Evolutionary conservation across 1,140 invertebrate genomes (phyloP).

Genomic region (Mactra quadrangularis): DNA sequence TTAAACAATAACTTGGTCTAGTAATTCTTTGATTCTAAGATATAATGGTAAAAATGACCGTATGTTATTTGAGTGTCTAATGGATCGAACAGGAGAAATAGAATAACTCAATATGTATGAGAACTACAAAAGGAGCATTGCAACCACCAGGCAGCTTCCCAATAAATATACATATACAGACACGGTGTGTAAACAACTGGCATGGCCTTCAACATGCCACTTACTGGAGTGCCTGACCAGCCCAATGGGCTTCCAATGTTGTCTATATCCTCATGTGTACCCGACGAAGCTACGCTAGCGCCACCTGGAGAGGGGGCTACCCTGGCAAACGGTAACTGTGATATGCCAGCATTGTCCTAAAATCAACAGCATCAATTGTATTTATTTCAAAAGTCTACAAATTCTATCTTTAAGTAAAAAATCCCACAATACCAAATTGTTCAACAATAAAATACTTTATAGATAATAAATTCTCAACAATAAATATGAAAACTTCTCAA

Average conservation of each 20-base stretch:
- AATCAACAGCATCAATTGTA: slow-evolving; percentile 64
- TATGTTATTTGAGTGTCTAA: too few relatives aligned
- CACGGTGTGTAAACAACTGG: slow-evolving; percentile 87
- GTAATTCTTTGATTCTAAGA: too few relatives aligned
- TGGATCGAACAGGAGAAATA: slow-evolving; percentile 4
- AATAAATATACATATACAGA: slow-evolving; percentile 40
- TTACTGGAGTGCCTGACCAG: slow-evolving; percentile 91
- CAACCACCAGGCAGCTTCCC: slow-evolving; percentile 47
- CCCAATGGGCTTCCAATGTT: slow-evolving; percentile 90
- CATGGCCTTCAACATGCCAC: slow-evolving; percentile 81
- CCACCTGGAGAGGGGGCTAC: slow-evolving; percentile 90
- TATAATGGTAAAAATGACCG: too few relatives aligned
- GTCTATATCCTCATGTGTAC: slow-evolving; percentile 92
- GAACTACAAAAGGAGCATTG: slow-evolving; percentile 41
- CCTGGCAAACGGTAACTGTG: slow-evolving; percentile 89
- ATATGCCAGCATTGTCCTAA: slow-evolving; percentile 70
- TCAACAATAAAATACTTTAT: background rate
- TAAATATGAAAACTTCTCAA: too few relatives aligned
- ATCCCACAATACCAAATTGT: too few relatives aligned
- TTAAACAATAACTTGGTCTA: too few relatives aligned
- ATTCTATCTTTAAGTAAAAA: too few relatives aligned
- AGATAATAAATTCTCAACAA: background rate
- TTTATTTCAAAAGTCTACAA: background rate
- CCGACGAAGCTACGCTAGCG: slow-evolving; percentile 89
- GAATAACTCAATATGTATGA: too few relatives aligned